A percentile compares a stretch with the other conserved stretches of the same genome.
phyloP scores from a whole-genome alignment of 2,888 invertebrate genomes.

The Oligia fasciuncula region DNA sequence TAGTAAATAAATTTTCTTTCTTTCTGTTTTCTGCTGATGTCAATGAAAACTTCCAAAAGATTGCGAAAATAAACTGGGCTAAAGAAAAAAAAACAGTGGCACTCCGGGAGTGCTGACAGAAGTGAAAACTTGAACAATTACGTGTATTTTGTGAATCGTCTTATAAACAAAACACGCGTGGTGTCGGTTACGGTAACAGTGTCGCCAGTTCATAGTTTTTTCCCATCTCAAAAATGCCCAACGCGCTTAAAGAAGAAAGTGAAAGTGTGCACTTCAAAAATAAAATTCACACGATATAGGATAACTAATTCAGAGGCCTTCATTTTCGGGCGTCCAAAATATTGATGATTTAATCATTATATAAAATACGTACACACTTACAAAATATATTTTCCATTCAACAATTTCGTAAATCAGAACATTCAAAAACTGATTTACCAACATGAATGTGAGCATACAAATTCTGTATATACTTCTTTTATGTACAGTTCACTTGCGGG shows the following conservation, averaged over 20 bases:
- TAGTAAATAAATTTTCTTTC: background rate
- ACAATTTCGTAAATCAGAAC: background rate
- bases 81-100: background rate
- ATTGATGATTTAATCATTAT: background rate
- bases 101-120: no score
- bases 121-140: no score
- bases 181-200: no score
- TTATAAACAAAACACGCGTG: no score
- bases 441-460: background rate
- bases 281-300: background rate
- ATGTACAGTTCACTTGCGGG: slow-evolving; percentile 12
- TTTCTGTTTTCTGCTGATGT: background rate
- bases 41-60: background rate
- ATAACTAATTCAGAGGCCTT: background rate
- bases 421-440: slow-evolving; percentile 13
- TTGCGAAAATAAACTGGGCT: background rate
- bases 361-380: no score
- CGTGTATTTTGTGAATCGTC: no score
- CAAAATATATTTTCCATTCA: slow-evolving; percentile 7
- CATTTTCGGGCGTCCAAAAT: background rate
- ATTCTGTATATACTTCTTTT: background rate
- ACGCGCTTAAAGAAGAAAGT: no score
- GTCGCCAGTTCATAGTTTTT: no score
- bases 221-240: no score
- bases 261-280: background rate